phyloP scores from a whole-genome alignment of 1,140 invertebrate species.

The Limonius californicus region DNA sequence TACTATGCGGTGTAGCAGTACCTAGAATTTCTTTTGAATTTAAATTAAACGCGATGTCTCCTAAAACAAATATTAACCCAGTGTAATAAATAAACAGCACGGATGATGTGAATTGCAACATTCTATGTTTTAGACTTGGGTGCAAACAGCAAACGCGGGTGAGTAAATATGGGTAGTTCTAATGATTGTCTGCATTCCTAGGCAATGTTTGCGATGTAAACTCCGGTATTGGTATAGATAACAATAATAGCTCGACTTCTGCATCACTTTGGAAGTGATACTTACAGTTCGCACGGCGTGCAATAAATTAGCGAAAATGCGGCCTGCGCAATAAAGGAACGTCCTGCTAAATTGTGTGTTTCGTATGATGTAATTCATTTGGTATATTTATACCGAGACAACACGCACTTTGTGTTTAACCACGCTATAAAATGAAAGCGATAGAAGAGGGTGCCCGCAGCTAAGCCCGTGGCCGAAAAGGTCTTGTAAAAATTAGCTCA shows the following conservation, averaged over 20 bases:
- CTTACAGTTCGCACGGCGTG: background rate
- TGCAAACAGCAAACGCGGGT: background rate
- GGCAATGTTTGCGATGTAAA: background rate
- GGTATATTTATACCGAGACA: conserved; percentile 4
- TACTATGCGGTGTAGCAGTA: too few species aligned
- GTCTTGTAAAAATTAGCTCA: too few species aligned
- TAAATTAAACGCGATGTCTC: too few species aligned
- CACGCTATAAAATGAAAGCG: background rate
- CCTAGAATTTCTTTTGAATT: too few species aligned
- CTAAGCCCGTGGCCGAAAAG: background rate
- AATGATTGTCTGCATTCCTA: conserved; percentile 5
- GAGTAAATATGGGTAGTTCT: conserved; percentile 10
- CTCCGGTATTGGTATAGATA: background rate
- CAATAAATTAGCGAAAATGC: background rate
- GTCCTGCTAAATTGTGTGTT: background rate
- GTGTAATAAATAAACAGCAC: too few species aligned
- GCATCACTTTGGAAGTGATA: background rate
- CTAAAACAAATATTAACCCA: too few species aligned
- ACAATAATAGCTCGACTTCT: conserved; percentile 1
- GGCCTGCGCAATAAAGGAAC: background rate
- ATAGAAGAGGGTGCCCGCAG: background rate
- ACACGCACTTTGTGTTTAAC: conserved; percentile 2
- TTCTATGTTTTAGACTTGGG: too few species aligned
- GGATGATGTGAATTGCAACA: too few species aligned
- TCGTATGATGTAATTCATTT: background rate